These are phyloP conservation scores for Halotydeus destructor DNA, from an alignment of 1,140 invertebrate genomes.

Conservation along the genomic window DNA sequence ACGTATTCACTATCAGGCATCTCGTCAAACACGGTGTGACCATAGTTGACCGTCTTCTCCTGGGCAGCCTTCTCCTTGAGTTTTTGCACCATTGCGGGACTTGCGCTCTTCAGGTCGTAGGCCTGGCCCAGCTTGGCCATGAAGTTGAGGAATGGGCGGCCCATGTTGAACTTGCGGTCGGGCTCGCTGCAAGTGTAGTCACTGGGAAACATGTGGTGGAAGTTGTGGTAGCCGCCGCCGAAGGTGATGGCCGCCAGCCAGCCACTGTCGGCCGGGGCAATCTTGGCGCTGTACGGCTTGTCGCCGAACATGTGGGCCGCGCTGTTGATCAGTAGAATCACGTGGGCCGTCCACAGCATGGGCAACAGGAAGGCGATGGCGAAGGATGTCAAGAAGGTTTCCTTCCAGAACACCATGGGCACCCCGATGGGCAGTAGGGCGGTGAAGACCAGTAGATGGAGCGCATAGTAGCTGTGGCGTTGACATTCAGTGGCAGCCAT, in stretches of 20 bases:
- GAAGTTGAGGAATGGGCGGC: slow-evolving; percentile 55
- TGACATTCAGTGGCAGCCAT: no score
- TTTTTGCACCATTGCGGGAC: slow-evolving; percentile 33
- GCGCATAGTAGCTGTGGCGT: background rate
- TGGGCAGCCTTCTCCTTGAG: no score
- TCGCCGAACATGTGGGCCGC: slow-evolving; percentile 33
- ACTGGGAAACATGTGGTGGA: slow-evolving; percentile 33
- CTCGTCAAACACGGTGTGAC: no score
- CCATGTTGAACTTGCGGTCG: slow-evolving; percentile 31
- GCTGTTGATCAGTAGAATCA: background rate
- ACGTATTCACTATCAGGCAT: no score
- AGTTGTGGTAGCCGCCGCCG: slow-evolving; percentile 34
- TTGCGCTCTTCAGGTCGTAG: slow-evolving; percentile 46
- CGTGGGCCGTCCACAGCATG: background rate
- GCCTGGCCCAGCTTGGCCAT: slow-evolving; percentile 49
- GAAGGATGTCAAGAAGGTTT: slow-evolving; percentile 51
- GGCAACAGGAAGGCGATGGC: slow-evolving; percentile 25
- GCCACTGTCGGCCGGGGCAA: slow-evolving; percentile 27
- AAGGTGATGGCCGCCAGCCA: slow-evolving; percentile 25
- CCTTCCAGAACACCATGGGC: slow-evolving; percentile 60
- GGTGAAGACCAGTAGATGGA: slow-evolving; percentile 45
- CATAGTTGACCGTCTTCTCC: no score
- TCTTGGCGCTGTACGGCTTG: slow-evolving; percentile 25
- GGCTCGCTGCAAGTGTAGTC: slow-evolving; percentile 30
- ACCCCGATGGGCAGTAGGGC: slow-evolving; percentile 63